Percentiles rank a stretch among this genome's conserved stretches.
phyloP scores from a whole-genome alignment of 1,140 invertebrate genomes.

The Steinernema khuongi region DNA sequence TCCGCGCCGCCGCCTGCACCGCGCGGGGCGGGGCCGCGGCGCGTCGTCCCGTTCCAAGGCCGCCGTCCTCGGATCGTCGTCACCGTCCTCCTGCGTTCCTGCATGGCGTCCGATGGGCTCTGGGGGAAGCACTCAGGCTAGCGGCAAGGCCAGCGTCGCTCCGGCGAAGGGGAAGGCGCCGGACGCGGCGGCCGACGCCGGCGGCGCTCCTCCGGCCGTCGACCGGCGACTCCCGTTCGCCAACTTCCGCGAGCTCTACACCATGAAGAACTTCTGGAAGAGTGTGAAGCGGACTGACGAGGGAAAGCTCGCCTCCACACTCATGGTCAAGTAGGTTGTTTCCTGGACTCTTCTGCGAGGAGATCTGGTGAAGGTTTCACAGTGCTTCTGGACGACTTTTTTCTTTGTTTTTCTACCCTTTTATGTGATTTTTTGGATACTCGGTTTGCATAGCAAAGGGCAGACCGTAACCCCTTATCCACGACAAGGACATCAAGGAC shows the following conservation, averaged over 20 bases:
- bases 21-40: not conserved
- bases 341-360: not conserved
- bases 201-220: not conserved
- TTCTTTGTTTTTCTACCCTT: not conserved
- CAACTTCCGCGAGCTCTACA: constrained; percentile 38
- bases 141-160: not conserved
- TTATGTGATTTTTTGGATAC: too few species aligned
- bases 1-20: not conserved
- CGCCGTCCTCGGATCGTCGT: not conserved
- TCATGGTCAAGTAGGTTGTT: constrained; percentile 28
- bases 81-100: not conserved
- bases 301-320: constrained; percentile 18
- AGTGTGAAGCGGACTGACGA: constrained; percentile 30
- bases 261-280: constrained; percentile 40
- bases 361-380: not conserved
- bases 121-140: not conserved
- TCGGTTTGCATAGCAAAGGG: too few species aligned
- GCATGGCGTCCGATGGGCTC: not conserved
- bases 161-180: not conserved
- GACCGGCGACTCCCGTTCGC: constrained; percentile 34
- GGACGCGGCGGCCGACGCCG: not conserved
- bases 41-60: not conserved
- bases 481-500: too few species aligned
- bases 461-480: too few species aligned
- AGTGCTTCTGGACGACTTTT: not conserved